Evolutionary conservation across 2,888 invertebrate species (phyloP).

Genomic region (Limnephilus rhombicus): DNA sequence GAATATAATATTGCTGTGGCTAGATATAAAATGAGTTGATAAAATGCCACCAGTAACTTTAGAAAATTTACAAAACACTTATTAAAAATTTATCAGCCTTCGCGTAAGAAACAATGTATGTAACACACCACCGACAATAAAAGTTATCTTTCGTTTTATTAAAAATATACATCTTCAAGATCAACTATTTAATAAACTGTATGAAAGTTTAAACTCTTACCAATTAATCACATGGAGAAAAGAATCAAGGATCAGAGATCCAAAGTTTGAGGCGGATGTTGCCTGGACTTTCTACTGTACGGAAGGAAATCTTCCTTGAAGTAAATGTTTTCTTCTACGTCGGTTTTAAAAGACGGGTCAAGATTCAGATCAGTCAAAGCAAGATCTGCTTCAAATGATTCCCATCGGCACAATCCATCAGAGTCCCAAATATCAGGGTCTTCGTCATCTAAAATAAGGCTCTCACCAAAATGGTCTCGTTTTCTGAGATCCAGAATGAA

Average conservation of each 20-base stretch:
- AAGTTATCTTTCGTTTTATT: slow-evolving; percentile 24
- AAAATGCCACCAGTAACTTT: neutral
- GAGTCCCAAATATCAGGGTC: slow-evolving; percentile 72
- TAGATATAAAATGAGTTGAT: neutral
- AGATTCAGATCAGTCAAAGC: slow-evolving; percentile 80
- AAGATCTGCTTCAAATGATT: slow-evolving; percentile 80
- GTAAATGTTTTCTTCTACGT: slow-evolving; percentile 80
- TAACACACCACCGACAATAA: slow-evolving; percentile 25
- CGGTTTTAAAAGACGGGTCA: slow-evolving; percentile 81
- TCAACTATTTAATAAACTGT: slow-evolving; percentile 37
- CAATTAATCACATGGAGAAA: slow-evolving; percentile 31
- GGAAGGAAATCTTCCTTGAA: slow-evolving; percentile 79
- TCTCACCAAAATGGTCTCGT: slow-evolving; percentile 59
- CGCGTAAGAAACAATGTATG: slow-evolving; percentile 34
- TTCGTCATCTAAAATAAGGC: slow-evolving; percentile 60
- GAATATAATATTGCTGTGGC: neutral
- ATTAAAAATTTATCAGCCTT: slow-evolving; percentile 40
- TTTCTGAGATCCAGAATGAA: slow-evolving; percentile 50
- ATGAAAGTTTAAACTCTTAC: slow-evolving; percentile 39
- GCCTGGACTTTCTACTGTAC: slow-evolving; percentile 71
- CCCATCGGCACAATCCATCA: slow-evolving; percentile 79
- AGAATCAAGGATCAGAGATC: slow-evolving; percentile 70
- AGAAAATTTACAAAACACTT: slow-evolving; percentile 41
- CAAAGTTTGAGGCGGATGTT: slow-evolving; percentile 78
- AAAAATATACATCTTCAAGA: slow-evolving; percentile 40